These are phyloP conservation scores for Iselma pallidipennis DNA, from an alignment of 2,888 invertebrate genomes.

Conservation along the genomic window DNA sequence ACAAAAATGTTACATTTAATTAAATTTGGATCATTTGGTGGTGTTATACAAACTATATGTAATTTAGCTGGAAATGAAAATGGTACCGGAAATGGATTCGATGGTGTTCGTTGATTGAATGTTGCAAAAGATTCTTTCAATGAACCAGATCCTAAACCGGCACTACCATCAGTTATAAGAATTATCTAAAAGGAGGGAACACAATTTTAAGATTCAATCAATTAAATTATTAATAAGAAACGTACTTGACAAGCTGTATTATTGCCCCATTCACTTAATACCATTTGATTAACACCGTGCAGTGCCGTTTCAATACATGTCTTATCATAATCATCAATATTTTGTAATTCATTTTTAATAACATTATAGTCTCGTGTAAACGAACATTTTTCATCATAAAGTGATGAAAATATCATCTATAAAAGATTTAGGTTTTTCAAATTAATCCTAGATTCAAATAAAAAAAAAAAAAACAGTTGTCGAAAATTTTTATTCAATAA, in stretches of 20 bases:
- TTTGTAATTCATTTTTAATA: conserved; percentile 74
- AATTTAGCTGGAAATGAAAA: conserved; percentile 82
- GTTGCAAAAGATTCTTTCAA: conserved; percentile 62
- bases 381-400: conserved; percentile 68
- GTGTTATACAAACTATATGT: conserved; percentile 71
- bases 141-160: conserved; percentile 69
- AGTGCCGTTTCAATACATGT: conserved; percentile 82
- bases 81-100: conserved; percentile 70
- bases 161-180: conserved; percentile 75
- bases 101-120: conserved; percentile 54
- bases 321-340: conserved; percentile 83
- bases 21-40: conserved; percentile 65
- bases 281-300: conserved; percentile 75
- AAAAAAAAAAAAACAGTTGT: background rate
- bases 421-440: too few relatives aligned
- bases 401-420: conserved; percentile 55
- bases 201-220: background rate
- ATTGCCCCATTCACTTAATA: conserved; percentile 88
- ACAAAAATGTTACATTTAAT: conserved; percentile 47
- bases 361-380: conserved; percentile 89
- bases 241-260: conserved; percentile 85
- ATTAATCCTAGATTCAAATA: background rate
- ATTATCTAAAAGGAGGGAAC: conserved; percentile 59
- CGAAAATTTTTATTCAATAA: conserved; percentile 4
- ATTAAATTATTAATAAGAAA: too few relatives aligned